phyloP scores from a whole-genome alignment of 2,113 vertebrate genomes.

The Coregonus clupeaformis region DNA sequence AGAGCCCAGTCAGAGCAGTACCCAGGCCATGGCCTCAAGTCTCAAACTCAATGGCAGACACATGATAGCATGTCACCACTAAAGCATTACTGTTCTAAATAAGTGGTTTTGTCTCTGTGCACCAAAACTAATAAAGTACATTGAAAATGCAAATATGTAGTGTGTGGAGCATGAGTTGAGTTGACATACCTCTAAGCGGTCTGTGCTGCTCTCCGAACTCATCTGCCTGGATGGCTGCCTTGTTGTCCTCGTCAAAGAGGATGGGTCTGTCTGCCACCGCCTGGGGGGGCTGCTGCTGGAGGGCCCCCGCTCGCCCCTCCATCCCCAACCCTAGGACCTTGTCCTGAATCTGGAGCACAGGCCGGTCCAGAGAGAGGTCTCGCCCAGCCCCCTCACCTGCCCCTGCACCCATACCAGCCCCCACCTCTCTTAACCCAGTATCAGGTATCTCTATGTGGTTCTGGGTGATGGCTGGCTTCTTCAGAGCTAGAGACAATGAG shows the following conservation, averaged over 20 bases:
- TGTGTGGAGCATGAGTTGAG: neutral
- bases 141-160: no score
- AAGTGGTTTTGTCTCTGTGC: no score
- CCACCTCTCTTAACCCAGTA: conserved; percentile 8
- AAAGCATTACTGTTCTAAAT: no score
- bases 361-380: conserved; percentile 64
- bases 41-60: no score
- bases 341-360: conserved; percentile 67
- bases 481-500: conserved; percentile 59
- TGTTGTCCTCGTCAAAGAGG: conserved; percentile 72
- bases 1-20: no score
- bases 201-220: conserved; percentile 73
- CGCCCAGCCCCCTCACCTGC: conserved; percentile 55
- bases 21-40: no score
- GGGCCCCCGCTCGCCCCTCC: conserved; percentile 34
- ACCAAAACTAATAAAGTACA: no score
- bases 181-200: conserved; percentile 63
- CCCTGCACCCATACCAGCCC: conserved; percentile 13
- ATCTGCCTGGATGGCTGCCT: conserved; percentile 69
- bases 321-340: conserved; percentile 11
- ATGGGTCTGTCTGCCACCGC: conserved; percentile 58
- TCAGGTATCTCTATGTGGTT: conserved; percentile 59
- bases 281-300: conserved; percentile 51
- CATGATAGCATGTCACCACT: no score
- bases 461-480: conserved; percentile 75